Evolutionary conservation across 2,888 invertebrate genomes (phyloP).

Genomic region (Caenorhabditis panamensis): DNA sequence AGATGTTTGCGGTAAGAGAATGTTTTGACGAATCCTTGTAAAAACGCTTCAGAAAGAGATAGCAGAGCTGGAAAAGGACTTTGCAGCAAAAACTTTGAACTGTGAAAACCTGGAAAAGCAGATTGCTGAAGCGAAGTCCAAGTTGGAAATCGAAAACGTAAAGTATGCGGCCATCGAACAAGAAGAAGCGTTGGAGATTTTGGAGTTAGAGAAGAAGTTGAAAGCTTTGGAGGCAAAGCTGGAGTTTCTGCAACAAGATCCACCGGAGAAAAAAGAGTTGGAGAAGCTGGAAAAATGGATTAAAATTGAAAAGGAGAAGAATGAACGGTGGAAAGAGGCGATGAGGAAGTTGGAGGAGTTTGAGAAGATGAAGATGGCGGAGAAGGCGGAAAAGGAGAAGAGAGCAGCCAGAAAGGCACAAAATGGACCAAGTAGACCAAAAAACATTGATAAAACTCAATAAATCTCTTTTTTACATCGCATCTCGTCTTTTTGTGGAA

Average conservation of each 20-base stretch:
- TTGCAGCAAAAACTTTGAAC: slow-evolving; percentile 25
- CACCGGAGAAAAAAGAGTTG: slow-evolving; percentile 38
- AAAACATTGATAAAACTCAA: neutral
- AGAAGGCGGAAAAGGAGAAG: slow-evolving; percentile 31
- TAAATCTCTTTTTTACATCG: neutral
- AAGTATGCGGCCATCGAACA: slow-evolving; percentile 53
- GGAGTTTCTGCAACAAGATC: slow-evolving; percentile 37
- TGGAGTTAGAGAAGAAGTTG: slow-evolving; percentile 42
- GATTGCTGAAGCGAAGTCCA: slow-evolving; percentile 31
- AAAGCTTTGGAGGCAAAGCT: slow-evolving; percentile 42
- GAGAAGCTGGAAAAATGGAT: slow-evolving; percentile 33
- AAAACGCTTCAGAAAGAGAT: slow-evolving; percentile 47
- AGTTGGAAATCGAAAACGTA: slow-evolving; percentile 52
- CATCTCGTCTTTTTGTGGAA: too few relatives aligned
- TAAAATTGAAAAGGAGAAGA: slow-evolving; percentile 33
- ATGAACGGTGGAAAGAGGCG: slow-evolving; percentile 11
- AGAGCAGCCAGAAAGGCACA: neutral
- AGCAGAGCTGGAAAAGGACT: slow-evolving; percentile 32
- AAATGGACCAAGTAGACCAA: neutral
- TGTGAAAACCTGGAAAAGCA: slow-evolving; percentile 25
- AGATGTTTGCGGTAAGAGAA: slow-evolving; percentile 38
- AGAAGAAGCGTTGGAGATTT: slow-evolving; percentile 44
- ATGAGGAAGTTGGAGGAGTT: slow-evolving; percentile 20
- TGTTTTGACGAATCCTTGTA: neutral
- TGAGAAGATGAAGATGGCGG: slow-evolving; percentile 19